Evolutionary conservation across 2,888 invertebrate genomes (phyloP).

Genomic region (Rhimphoctona megacephalus): DNA sequence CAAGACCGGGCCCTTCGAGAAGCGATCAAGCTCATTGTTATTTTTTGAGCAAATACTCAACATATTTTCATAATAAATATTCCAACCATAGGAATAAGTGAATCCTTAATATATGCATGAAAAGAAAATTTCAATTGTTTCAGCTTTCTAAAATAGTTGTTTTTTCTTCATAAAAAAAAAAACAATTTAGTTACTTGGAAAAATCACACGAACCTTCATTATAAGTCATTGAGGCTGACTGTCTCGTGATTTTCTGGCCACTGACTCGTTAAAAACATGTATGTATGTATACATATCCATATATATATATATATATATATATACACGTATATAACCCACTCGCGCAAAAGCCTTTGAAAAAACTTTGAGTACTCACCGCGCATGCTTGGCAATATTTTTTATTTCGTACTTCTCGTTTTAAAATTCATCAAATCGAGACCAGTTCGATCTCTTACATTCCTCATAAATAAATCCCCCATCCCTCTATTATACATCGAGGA

Average conservation of each 20-base stretch:
- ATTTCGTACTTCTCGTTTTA: constrained; percentile 15
- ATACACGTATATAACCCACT: constrained; percentile 1
- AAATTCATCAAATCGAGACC: constrained; percentile 29
- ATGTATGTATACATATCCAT: neutral
- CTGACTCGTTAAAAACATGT: constrained; percentile 11
- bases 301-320: no score
- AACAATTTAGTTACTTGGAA: neutral
- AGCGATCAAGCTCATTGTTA: constrained; percentile 40
- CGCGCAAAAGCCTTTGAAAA: constrained; percentile 7
- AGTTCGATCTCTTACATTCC: constrained; percentile 9
- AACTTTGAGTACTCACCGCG: neutral
- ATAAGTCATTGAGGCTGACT: constrained; percentile 42
- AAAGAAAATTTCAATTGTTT: neutral
- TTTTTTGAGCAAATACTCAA: constrained; percentile 68
- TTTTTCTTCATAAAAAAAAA: neutral
- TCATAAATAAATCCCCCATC: constrained; percentile 13
- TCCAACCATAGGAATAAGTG: constrained; percentile 72
- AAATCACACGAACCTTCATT: constrained; percentile 38
- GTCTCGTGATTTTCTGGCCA: constrained; percentile 17
- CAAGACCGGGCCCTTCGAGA: constrained; percentile 56
- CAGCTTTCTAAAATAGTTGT: neutral
- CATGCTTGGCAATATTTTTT: constrained; percentile 34
- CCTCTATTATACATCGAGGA: neutral
- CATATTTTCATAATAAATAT: constrained; percentile 70
- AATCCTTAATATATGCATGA: constrained; percentile 63